Base-by-base conservation (phyloP, 2,113 vertebrate species). In the Arvicanthis niloticus region DNA sequence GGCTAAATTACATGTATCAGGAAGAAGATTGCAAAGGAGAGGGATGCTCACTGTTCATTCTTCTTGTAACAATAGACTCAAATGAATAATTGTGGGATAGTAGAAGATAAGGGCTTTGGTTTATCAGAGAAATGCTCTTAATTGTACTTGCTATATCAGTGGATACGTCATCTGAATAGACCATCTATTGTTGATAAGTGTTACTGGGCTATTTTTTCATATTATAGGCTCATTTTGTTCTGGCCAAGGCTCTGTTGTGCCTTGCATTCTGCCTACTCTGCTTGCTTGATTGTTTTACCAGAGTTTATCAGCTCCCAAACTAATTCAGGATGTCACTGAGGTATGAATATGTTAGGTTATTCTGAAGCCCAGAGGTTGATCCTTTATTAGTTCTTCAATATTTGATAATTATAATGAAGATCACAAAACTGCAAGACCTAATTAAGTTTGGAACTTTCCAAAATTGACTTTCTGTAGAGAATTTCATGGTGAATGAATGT, bases 381-480 rank as follows among this genome's bases (percentile, higher is more conserved):
- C 75, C 94, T 97, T 97, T 98, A 97, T 97, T 97, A 98, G 95
- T 80, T 97, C 91, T 93, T 97, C 96, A 48, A 96, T 96, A 97
- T 98, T 97, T 97, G 96, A 97, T 98, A 97, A 98, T 98, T 97
- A 96, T 97, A 97, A 98, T 98, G 97, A 98, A 98, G 97, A 98
- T 97, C 98, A 96, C 97, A 97, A 97, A 97, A 98, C 91, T 97
- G 96, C 93, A 97, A 97, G 98, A 97, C 98, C 97, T 98, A 98
- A 98, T 98, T 98, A 98, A 98, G 95, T 97, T 98, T 98, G 95
- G 97, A 98, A 98, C 94, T 94, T 98, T 96, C 96, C 91, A 97
- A 98, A 98, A 98, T 98, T 98, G 97, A 97, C 96, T 98, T 98
- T 98, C 96, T 95, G 93, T 97, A 91, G 91, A 96, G 96, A 97